Evolutionary conservation across 2,888 invertebrate genomes (phyloP).

Genomic region (Drosophila kuntzei): DNA sequence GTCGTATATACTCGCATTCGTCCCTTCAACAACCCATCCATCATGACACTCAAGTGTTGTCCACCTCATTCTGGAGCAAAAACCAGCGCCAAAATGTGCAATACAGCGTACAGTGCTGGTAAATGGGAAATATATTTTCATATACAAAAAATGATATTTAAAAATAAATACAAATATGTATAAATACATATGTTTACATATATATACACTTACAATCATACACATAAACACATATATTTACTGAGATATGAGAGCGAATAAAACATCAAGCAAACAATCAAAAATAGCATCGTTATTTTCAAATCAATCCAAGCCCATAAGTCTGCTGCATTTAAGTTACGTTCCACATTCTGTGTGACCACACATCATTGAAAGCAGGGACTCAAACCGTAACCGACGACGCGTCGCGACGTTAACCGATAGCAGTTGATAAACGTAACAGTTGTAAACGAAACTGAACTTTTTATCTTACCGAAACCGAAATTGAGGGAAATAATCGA

Average conservation of each 20-base stretch:
- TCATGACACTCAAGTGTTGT: neutral
- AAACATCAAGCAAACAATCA: slow-evolving; percentile 23
- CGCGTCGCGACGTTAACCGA: neutral
- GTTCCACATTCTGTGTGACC: neutral
- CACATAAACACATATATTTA: slow-evolving; percentile 38
- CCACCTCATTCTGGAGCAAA: slow-evolving; percentile 16
- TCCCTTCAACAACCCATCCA: neutral
- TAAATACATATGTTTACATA: neutral
- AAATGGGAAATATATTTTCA: slow-evolving; percentile 48
- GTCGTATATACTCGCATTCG: slow-evolving; percentile 2
- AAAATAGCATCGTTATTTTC: neutral
- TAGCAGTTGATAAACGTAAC: neutral
- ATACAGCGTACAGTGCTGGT: slow-evolving; percentile 19
- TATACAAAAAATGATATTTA: slow-evolving; percentile 9
- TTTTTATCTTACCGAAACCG: too few species aligned
- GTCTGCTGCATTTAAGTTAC: slow-evolving; percentile 4
- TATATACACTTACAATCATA: slow-evolving; percentile 17
- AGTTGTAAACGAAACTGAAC: neutral
- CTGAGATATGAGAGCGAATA: slow-evolving; percentile 37
- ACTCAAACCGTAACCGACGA: neutral
- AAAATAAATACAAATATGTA: neutral
- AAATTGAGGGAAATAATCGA: too few species aligned
- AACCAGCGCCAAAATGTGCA: slow-evolving; percentile 18
- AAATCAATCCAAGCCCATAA: neutral
- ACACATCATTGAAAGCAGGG: neutral